phyloP scores from a whole-genome alignment of 2,113 vertebrate species.

The Sakesphorus luctuosus region DNA sequence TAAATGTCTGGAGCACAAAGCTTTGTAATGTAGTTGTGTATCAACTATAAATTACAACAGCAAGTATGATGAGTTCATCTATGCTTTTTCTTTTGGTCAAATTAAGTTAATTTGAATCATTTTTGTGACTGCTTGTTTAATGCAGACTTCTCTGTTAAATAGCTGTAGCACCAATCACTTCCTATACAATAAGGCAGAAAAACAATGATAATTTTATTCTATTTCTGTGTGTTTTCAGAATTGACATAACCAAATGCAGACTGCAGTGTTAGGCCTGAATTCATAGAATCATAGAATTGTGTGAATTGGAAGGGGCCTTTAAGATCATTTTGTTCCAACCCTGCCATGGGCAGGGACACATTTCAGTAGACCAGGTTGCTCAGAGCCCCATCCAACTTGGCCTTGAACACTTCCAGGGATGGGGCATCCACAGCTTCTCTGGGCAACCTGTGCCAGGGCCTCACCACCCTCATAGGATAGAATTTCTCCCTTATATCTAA shows the following conservation, averaged over 20 bases:
- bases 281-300: background rate
- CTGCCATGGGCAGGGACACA: too few relatives aligned
- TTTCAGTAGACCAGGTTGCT: rapidly evolving
- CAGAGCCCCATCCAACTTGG: background rate
- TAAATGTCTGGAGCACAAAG: background rate
- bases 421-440: background rate
- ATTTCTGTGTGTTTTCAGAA: background rate
- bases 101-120: background rate
- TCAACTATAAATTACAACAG: background rate
- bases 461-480: background rate
- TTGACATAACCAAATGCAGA: background rate
- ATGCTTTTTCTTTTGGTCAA: background rate
- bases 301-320: background rate
- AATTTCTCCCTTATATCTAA: background rate
- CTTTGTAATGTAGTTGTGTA: background rate
- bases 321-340: background rate
- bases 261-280: background rate
- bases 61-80: background rate
- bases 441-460: background rate
- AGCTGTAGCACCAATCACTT: background rate
- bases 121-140: background rate
- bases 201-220: background rate
- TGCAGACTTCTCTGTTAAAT: background rate
- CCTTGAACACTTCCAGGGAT: background rate
- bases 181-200: background rate